phyloP scores from a whole-genome alignment of 1,140 invertebrate genomes.

The Maconellicoccus hirsutus region DNA sequence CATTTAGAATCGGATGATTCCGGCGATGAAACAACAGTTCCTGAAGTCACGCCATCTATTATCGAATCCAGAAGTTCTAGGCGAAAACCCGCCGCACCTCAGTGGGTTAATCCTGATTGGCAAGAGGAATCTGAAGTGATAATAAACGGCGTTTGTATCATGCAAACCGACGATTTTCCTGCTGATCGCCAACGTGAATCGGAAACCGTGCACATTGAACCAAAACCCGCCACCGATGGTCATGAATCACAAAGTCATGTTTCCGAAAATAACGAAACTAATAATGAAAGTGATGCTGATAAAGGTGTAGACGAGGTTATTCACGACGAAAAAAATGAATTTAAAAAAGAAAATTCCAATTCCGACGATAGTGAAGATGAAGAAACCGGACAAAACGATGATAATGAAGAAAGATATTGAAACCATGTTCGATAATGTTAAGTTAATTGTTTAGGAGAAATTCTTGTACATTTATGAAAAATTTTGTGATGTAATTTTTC shows the following conservation, averaged over 20 bases:
- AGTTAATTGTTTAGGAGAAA: background rate
- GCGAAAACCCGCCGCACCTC: slow-evolving; percentile 85
- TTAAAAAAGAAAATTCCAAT: background rate
- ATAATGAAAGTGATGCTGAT: background rate
- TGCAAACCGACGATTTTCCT: slow-evolving; percentile 59
- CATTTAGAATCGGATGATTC: slow-evolving; percentile 66
- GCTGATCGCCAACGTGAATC: slow-evolving; percentile 49
- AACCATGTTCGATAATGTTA: background rate
- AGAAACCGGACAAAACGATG: background rate
- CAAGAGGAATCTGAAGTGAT: slow-evolving; percentile 71
- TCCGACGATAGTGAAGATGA: slow-evolving; percentile 8
- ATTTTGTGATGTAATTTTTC: background rate
- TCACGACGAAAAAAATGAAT: background rate
- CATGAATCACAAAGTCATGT: slow-evolving; percentile 35
- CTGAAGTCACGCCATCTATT: slow-evolving; percentile 28
- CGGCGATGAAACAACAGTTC: slow-evolving; percentile 36
- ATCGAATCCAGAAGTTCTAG: slow-evolving; percentile 38
- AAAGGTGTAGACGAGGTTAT: background rate
- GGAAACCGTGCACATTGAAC: slow-evolving; percentile 58
- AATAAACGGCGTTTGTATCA: slow-evolving; percentile 83
- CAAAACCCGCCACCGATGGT: slow-evolving; percentile 49
- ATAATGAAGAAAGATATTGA: background rate
- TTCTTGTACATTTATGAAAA: background rate
- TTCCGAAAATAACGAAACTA: background rate
- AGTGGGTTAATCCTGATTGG: slow-evolving; percentile 93